Evolutionary conservation across 2,797 vertebrate species (phyloP).

Genomic region (Champsocephalus esox): DNA sequence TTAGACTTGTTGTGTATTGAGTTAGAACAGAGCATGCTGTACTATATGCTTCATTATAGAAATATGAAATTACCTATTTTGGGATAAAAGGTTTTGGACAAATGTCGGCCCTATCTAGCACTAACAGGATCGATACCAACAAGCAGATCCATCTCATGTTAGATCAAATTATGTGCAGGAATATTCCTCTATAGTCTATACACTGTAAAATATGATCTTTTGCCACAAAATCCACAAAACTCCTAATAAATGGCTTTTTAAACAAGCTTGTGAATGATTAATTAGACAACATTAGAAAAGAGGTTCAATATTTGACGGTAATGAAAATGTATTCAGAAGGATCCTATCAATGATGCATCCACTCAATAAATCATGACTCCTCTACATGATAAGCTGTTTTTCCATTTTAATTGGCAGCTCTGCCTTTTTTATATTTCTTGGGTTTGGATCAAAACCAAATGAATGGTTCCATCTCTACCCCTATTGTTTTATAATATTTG

Average conservation of each 20-base stretch:
- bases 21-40: too few relatives aligned
- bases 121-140: neutral
- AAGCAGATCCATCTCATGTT: neutral
- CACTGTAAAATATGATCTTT: neutral
- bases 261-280: neutral
- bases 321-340: neutral
- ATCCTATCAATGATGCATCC: conserved; percentile 11
- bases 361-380: neutral
- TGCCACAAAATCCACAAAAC: neutral
- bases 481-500: neutral
- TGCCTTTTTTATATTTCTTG: neutral
- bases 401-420: neutral
- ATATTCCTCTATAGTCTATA: neutral
- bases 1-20: too few relatives aligned
- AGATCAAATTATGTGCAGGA: neutral
- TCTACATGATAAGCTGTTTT: neutral
- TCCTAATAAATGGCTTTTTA: neutral
- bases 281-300: neutral
- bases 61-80: too few relatives aligned
- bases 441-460: neutral
- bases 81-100: too few relatives aligned
- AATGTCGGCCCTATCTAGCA: too few relatives aligned
- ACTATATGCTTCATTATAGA: too few relatives aligned
- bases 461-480: neutral
- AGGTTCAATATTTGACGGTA: neutral